Percentiles rank a stretch among this genome's conserved stretches.
These are phyloP conservation scores for Etheostoma spectabile DNA, from an alignment of 2,113 vertebrate genomes.

Conservation along the genomic window DNA sequence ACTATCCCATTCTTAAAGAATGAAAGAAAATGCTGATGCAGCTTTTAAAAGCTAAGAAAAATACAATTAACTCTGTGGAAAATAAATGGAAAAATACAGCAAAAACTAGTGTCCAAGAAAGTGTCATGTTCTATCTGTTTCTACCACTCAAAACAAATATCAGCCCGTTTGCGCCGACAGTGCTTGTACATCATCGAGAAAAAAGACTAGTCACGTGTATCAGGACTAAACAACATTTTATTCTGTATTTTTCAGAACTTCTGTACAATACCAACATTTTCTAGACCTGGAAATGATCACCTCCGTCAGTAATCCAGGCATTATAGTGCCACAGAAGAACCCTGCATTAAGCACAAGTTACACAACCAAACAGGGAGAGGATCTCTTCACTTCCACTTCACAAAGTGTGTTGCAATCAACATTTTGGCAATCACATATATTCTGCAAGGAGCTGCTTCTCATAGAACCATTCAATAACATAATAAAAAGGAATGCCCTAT, in stretches of 20 bases:
- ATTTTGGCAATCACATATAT: constrained; percentile 50
- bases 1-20: too few species aligned
- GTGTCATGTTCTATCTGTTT: neutral
- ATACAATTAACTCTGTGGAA: too few species aligned
- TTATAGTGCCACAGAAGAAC: constrained; percentile 39
- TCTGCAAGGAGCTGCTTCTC: constrained; percentile 37
- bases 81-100: neutral
- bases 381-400: constrained; percentile 17
- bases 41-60: too few species aligned
- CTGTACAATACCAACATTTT: constrained; percentile 60
- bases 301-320: neutral
- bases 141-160: neutral
- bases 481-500: constrained; percentile 54
- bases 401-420: constrained; percentile 34
- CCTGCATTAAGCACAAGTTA: constrained; percentile 44
- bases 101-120: neutral
- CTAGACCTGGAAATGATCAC: constrained; percentile 17
- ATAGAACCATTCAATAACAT: constrained; percentile 34
- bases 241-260: constrained; percentile 54
- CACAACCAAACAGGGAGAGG: constrained; percentile 38
- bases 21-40: too few species aligned
- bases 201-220: neutral
- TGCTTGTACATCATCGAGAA: neutral
- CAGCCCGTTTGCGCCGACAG: neutral
- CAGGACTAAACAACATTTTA: constrained; percentile 68